Base-by-base conservation (phyloP, 2,113 vertebrate species). In the Petaurus breviceps region DNA sequence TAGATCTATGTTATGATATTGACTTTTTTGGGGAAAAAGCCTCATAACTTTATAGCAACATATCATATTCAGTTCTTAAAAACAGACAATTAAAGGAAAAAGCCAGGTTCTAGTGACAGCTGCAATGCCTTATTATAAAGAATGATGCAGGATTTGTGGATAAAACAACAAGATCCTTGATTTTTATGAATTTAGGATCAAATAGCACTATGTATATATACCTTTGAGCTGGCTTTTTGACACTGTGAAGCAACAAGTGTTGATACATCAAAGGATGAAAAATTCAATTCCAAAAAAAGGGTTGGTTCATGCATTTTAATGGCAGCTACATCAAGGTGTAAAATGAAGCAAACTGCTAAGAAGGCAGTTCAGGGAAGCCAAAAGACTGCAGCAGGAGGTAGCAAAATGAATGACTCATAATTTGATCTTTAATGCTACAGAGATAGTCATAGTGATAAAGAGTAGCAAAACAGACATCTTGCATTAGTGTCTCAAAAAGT, bases 151-250 rank as follows among this genome's bases (percentile, higher is more conserved):
- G 89, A 92, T 51, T 94, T 61, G 91, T 68, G 95, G 90, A 94
- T 46, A 93, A 94, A 92, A 94, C 1, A n/a, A 92, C 91, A 96
- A 96, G 93, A 91, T 22, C 90, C 90, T 90, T 93, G 94, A 53
- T 90, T 96, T 84, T 92, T 95, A 92, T 90, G 92, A 89, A 95
- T 93, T 52, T 22, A 91, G 92, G 93, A 94, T 97, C 95, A 94
- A 89, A 93, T 46, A 46, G 92, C 96, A 92, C 53, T 90, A 92
- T 93, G 57, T 8, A 28, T 0, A 19, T 8, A 28, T 0, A 19
- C 90, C 77, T 97, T 94, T 92, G 94, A 95, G 94, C 96, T 77
- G 93, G 92, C 57, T 96, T 93, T 77, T 89, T 28, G 94, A 94
- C 95, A 95, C 93, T 84, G 92, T 53, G 31, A 97, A 92, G 90